Evolutionary conservation across 2,888 invertebrate genomes (phyloP).

Genomic region (Artemia sinica): DNA sequence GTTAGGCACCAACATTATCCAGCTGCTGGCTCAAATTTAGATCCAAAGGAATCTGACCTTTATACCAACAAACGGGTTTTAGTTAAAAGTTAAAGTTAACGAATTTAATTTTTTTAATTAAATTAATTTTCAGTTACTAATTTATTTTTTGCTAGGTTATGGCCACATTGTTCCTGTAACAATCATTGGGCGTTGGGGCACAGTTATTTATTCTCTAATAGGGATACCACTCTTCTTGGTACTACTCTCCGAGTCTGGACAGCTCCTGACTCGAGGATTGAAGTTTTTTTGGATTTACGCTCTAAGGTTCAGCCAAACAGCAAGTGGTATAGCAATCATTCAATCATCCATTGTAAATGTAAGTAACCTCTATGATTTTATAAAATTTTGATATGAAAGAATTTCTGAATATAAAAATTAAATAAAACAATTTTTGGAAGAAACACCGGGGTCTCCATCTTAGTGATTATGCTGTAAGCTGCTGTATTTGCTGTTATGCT

Average conservation of each 20-base stretch:
- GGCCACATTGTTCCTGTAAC: constrained; percentile 90
- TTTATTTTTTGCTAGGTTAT: constrained; percentile 51
- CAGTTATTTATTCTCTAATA: constrained; percentile 80
- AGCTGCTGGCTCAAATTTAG: too few species aligned
- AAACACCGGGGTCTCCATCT: too few species aligned
- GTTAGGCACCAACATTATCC: too few species aligned
- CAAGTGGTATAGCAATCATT: constrained; percentile 16
- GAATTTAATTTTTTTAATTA: not conserved
- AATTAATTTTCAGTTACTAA: constrained; percentile 1
- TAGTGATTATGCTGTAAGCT: too few species aligned
- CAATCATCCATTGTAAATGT: constrained; percentile 16
- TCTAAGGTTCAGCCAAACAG: constrained; percentile 17
- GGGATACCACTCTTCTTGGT: constrained; percentile 92
- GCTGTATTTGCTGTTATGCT: too few species aligned
- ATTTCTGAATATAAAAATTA: too few species aligned
- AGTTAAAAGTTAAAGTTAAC: too few species aligned
- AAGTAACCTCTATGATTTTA: too few species aligned
- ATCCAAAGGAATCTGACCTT: constrained; percentile 15
- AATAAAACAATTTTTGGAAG: too few species aligned
- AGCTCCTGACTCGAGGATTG: constrained; percentile 70
- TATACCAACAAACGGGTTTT: not conserved
- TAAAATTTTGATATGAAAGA: too few species aligned
- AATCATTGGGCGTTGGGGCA: constrained; percentile 50
- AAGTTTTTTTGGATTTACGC: constrained; percentile 67
- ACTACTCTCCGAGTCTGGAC: constrained; percentile 83